Evolutionary conservation across 1,140 invertebrate genomes (phyloP), one percentile per base, ranked within the genome.

Genomic region (Druon quercuslanigerum): DNA sequence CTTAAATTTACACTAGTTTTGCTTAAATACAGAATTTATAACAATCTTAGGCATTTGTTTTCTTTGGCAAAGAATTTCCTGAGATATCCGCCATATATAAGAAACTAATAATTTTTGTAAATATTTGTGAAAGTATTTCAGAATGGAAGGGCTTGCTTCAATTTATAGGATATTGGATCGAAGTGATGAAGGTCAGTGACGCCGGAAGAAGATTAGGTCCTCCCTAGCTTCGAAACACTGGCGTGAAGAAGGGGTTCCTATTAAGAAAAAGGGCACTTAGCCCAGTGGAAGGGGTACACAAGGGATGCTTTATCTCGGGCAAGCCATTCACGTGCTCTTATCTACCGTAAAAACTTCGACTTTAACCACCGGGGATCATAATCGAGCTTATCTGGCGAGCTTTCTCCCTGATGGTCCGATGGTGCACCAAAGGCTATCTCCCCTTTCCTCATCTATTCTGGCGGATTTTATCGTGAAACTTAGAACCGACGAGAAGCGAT

Each of bases 311-410:
- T 75, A 75, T 75, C 74, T 70, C 57, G 71, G 71, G 79, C 74
- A 77, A 54, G 33, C 76, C 71, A 77, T 78, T 81, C 81, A 80
- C 82, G 74, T 83, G 74, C n/a, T 74, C 83, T 89, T 89, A 90
- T 90, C 89, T 87, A 85, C 85, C 81, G 85, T 86, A 89, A 89
- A 89, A 90, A 90, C 87, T 90, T 89, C 74, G 85, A 86, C 86
- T 88, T 87, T 83, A 88, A 89, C 89, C 87, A 87, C 87, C 78
- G 84, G 87, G 88, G 89, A 90, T 90, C 87, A 89, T 89, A 90
- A 90, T 90, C 88, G 83, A 84, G 81, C 86, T 89, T 89, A 89
- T 90, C 89, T 86, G 20, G 75, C 73, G 60, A 75, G 78, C 76
- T 73, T 74, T 72, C 72, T 78, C 72, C 60, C 60, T 46, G 70